Base-by-base conservation (phyloP, 1,140 invertebrate species). In the Lepeophtheirus salmonis region DNA sequence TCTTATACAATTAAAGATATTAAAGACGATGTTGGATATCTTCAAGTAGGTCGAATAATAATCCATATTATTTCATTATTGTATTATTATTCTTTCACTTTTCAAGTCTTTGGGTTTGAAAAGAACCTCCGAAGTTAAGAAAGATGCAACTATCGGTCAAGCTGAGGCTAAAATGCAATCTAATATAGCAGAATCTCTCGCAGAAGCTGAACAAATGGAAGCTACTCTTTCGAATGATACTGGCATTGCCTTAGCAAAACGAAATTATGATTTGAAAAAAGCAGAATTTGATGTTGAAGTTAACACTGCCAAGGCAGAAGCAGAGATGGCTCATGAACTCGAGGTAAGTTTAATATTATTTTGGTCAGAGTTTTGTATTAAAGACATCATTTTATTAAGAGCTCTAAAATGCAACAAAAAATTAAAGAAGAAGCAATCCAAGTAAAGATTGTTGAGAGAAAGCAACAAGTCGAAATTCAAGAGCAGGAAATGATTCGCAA, bases 341-440 rank as follows among this genome's bases (percentile, higher is more conserved):
- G 84, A 94, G 79, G 88, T 87, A 18, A 88, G 89, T 41, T 41
- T n/a, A 41, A 41, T 6, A 10, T 41, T 41, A 41, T n/a, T 41
- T n/a, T n/a, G n/a, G n/a, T n/a, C n/a, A n/a, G n/a, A n/a, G n/a
- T n/a, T n/a, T n/a, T n/a, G n/a, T n/a, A 6, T n/a, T 12, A 12
- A 52, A 2, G 18, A n/a, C 52, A 3, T 18, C 22, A 20, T 3
- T 22, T 16, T 54, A 20, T 54, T 17, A 2, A 57, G 55, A 25
- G 41, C 16, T 48, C 59, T 1, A 94, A 94, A 71, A 95, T 88
- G 0, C 89, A 89, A 65, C 89, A 94, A 69, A 77, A 84, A 62
- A 94, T 96, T 64, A 89, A 90, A 73, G 89, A 96, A 67, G 89
- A 95, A 71, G 82, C 91, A 68, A 94, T 94, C 89, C 87, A 94